Percentiles rank a stretch among this genome's conserved stretches.
Evolutionary conservation across 2,113 vertebrate species (phyloP).

Genomic region (Sinocyclocheilus rhinocerous): DNA sequence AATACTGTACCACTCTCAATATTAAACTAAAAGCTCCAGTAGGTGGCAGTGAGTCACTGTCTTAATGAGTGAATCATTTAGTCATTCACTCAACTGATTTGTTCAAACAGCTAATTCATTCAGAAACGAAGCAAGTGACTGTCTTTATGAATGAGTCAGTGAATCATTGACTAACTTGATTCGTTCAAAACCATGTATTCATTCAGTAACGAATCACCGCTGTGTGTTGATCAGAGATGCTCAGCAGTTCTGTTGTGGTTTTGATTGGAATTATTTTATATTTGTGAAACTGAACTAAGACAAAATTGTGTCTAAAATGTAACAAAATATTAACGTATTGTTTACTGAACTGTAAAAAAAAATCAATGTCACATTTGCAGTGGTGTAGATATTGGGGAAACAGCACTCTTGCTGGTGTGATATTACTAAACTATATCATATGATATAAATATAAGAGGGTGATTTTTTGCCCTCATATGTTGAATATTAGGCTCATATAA

Average conservation of each 20-base stretch:
- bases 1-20: too few relatives aligned
- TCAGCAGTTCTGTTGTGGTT: background rate
- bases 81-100: background rate
- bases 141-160: background rate
- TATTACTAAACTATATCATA: background rate
- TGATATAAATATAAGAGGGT: background rate
- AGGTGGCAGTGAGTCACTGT: too few relatives aligned
- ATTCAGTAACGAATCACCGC: background rate
- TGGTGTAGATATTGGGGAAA: background rate
- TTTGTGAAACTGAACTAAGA: background rate
- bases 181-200: background rate
- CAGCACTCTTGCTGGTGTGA: background rate
- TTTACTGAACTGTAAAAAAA: background rate
- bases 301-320: background rate
- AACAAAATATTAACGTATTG: background rate
- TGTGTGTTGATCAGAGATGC: background rate
- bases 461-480: too few relatives aligned
- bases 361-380: background rate
- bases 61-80: too few relatives aligned
- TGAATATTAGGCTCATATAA: too few relatives aligned
- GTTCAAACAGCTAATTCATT: background rate
- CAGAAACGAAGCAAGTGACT: background rate
- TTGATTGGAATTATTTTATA: background rate
- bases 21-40: too few relatives aligned
- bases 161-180: background rate